phyloP scores from a whole-genome alignment of 2,888 invertebrate genomes.

The Gisinianus flammeolus region DNA sequence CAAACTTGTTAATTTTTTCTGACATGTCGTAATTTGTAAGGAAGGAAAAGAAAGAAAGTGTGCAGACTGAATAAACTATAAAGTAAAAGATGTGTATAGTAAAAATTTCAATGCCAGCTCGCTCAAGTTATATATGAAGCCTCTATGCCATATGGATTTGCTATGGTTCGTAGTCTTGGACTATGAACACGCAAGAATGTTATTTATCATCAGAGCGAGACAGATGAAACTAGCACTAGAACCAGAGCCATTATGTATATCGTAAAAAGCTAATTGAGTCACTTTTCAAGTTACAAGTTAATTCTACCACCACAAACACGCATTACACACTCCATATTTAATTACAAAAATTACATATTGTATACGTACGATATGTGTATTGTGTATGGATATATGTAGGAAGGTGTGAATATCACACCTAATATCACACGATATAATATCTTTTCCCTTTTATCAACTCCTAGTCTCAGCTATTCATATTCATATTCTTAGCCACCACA shows the following conservation, averaged over 20 bases:
- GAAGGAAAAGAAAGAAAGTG: not conserved
- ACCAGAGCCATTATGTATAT: not conserved
- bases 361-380: no score
- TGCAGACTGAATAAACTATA: not conserved
- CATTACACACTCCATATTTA: slow-evolving; percentile 29
- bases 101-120: not conserved
- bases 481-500: not conserved
- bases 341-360: no score
- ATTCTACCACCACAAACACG: slow-evolving; percentile 23
- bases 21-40: no score
- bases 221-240: slow-evolving; percentile 10
- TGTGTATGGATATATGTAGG: not conserved
- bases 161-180: not conserved
- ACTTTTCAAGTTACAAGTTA: slow-evolving; percentile 31
- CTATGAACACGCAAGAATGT: slow-evolving; percentile 37
- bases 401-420: slow-evolving; percentile 19
- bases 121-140: not conserved
- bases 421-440: not conserved
- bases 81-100: not conserved
- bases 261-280: slow-evolving; percentile 31
- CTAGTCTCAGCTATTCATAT: not conserved
- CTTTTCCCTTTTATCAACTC: not conserved
- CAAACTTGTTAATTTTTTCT: no score
- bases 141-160: not conserved
- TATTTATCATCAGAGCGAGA: slow-evolving; percentile 29